Conservation (phyloP, 2,797 vertebrate genomes). For the Hephaestus fuliginosus region DNA sequence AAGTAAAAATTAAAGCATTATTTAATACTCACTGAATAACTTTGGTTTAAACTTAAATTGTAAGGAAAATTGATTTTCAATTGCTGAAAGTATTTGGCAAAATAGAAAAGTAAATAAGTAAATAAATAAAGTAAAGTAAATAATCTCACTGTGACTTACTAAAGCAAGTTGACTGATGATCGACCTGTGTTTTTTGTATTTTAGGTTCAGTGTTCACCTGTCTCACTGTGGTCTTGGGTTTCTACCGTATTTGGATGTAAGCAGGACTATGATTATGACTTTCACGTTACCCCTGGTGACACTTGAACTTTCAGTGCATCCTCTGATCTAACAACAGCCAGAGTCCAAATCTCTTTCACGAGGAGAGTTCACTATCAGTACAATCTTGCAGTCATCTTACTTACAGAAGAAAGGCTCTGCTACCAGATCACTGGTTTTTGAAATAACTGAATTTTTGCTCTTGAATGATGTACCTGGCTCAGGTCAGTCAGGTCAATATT, state of each 20-base stretch:
- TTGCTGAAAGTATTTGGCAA: not conserved
- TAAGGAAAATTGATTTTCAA: not conserved
- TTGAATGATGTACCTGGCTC: not conserved
- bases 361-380: not conserved
- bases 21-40: too few species aligned
- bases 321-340: not conserved
- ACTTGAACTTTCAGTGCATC: slow-evolving; percentile 21
- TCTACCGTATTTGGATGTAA: slow-evolving; percentile 96
- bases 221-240: slow-evolving; percentile 95
- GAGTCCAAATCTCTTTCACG: not conserved
- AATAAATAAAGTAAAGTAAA: not conserved
- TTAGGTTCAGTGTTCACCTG: slow-evolving; percentile 97
- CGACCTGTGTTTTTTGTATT: slow-evolving; percentile 37
- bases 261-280: slow-evolving; percentile 1
- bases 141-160: not conserved
- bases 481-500: too few species aligned
- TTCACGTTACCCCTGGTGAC: not conserved
- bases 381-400: not conserved
- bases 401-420: not conserved
- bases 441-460: not conserved
- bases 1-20: not conserved
- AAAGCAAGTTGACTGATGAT: not conserved
- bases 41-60: not conserved
- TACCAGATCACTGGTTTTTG: not conserved
- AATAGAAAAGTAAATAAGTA: not conserved